These are phyloP conservation scores for Grammomys surdaster DNA, from an alignment of 2,113 vertebrate genomes.

Conservation along the genomic window DNA sequence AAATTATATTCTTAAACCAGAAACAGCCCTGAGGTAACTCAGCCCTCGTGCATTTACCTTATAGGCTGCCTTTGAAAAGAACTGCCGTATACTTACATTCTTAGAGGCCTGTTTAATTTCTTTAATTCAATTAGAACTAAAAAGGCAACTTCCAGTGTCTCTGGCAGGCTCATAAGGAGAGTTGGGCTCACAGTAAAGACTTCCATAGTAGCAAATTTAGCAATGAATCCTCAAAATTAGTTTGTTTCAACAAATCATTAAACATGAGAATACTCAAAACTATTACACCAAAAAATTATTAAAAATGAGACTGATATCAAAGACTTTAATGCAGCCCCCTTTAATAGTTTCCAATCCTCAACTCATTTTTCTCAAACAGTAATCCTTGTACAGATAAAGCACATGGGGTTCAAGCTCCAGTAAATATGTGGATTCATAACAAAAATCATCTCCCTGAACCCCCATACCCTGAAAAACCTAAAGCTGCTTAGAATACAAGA, in stretches of 20 bases:
- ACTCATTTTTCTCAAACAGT: not conserved
- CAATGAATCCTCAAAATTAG: constrained; percentile 14
- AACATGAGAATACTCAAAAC: constrained; percentile 4
- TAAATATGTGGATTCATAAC: constrained; percentile 73
- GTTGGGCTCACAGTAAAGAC: not conserved
- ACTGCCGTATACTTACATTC: constrained; percentile 72
- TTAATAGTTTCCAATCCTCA: not conserved
- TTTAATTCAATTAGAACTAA: constrained; percentile 78
- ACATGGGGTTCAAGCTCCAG: constrained; percentile 50
- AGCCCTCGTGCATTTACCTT: not conserved
- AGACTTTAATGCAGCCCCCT: not conserved
- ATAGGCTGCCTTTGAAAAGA: constrained; percentile 81
- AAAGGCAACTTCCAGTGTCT: constrained; percentile 69
- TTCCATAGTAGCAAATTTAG: not conserved
- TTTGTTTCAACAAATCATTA: constrained; percentile 35
- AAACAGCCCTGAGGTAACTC: constrained; percentile 80
- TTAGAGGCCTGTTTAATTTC: constrained; percentile 77
- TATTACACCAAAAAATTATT: constrained; percentile 17
- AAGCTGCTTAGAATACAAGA: not conserved
- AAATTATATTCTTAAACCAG: constrained; percentile 83
- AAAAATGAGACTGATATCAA: not conserved
- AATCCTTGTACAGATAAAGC: constrained; percentile 50
- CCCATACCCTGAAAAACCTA: constrained; percentile 44
- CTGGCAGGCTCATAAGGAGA: constrained; percentile 31
- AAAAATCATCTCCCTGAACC: constrained; percentile 67